phyloP scores from a whole-genome alignment of 2,113 vertebrate species.

The Catharus minimus region DNA sequence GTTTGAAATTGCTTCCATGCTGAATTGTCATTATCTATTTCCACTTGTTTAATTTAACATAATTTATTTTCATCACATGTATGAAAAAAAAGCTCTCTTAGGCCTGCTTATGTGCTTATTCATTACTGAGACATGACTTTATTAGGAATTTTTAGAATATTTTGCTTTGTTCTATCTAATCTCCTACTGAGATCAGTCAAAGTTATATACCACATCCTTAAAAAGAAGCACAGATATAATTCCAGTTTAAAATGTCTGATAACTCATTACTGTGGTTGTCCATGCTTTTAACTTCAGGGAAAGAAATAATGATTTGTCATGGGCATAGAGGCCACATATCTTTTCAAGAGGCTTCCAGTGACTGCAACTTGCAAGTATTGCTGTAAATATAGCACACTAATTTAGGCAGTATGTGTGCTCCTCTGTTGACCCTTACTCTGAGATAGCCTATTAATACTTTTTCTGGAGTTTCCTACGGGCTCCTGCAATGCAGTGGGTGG shows the following conservation, averaged over 20 bases:
- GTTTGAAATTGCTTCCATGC: neutral
- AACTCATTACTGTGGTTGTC: neutral
- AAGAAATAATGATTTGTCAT: conserved; percentile 13
- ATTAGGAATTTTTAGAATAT: neutral
- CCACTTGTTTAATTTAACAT: neutral
- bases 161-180: neutral
- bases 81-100: neutral
- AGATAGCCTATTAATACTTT: conserved; percentile 16
- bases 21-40: neutral
- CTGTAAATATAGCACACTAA: conserved; percentile 20
- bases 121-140: neutral
- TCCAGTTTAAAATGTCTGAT: neutral
- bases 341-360: neutral
- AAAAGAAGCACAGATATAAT: neutral
- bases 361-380: neutral
- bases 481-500: neutral
- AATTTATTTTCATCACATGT: neutral
- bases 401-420: neutral
- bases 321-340: neutral
- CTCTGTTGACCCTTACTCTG: neutral
- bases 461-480: neutral
- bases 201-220: neutral
- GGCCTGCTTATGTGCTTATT: neutral
- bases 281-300: neutral
- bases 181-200: neutral